Conservation (phyloP, 2,888 invertebrate genomes). For the Norana najaformis region DNA sequence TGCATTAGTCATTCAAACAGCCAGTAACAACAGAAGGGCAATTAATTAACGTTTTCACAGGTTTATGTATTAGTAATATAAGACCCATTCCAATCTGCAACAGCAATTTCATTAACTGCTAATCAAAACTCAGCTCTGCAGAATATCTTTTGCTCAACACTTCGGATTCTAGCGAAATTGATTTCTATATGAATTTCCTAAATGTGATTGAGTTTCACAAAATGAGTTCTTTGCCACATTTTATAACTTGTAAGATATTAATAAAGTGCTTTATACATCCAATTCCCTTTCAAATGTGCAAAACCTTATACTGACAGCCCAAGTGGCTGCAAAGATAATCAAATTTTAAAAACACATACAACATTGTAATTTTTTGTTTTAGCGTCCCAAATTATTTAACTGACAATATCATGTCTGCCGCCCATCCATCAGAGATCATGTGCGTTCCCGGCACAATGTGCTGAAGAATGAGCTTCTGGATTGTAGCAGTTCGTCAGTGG, state of each 20-base stretch:
- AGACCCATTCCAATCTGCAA: neutral
- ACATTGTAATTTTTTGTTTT: too few species aligned
- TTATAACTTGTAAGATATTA: neutral
- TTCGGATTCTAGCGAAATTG: neutral
- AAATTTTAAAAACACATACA: neutral
- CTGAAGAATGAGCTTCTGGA: too few species aligned
- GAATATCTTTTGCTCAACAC: too few species aligned
- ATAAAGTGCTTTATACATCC: neutral
- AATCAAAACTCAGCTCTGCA: too few species aligned
- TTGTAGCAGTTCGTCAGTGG: too few species aligned
- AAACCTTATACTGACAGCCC: neutral
- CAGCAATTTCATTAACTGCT: too few species aligned
- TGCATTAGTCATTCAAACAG: too few species aligned
- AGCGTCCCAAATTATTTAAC: neutral
- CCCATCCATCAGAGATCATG: too few species aligned
- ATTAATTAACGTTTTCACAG: neutral
- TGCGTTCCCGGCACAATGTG: too few species aligned
- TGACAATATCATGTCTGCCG: neutral
- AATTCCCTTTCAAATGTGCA: neutral
- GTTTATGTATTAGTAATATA: neutral
- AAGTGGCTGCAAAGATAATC: neutral
- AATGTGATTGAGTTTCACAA: neutral
- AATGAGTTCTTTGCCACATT: too few species aligned
- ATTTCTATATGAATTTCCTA: neutral
- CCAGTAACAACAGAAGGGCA: too few species aligned